phyloP scores from a whole-genome alignment of 2,113 vertebrate species.

The Panurus biarmicus region DNA sequence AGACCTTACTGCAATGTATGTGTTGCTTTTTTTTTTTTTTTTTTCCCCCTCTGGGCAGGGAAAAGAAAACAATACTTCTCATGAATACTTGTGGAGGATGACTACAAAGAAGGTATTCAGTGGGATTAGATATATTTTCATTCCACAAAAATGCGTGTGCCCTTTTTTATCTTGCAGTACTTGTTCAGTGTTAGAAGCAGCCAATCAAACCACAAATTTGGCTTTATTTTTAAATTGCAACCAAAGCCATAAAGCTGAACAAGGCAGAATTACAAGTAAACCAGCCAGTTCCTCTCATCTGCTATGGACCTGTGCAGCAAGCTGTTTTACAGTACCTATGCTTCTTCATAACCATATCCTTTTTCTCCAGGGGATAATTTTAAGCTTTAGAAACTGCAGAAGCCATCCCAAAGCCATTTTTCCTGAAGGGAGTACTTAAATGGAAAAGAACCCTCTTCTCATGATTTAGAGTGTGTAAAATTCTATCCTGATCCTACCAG shows the following conservation, averaged over 20 bases:
- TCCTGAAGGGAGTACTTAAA: slow-evolving; percentile 31
- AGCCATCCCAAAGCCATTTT: slow-evolving; percentile 30
- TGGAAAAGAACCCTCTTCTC: background rate
- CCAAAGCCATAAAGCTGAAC: background rate
- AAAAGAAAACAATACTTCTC: background rate
- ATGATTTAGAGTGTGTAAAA: slow-evolving; percentile 36
- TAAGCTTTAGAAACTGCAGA: slow-evolving; percentile 31
- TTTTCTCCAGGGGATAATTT: slow-evolving; percentile 18
- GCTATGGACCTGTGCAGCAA: slow-evolving; percentile 1
- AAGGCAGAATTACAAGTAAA: background rate
- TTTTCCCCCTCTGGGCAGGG: too few relatives aligned
- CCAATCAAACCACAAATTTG: background rate
- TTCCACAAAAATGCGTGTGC: background rate
- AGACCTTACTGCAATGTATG: background rate
- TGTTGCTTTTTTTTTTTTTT: too few relatives aligned
- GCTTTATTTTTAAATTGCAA: background rate
- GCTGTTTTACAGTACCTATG: slow-evolving; percentile 7
- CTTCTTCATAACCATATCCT: slow-evolving; percentile 16
- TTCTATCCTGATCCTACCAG: slow-evolving; percentile 1
- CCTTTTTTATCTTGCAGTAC: background rate
- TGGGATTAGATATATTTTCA: background rate
- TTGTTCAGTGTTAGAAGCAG: background rate
- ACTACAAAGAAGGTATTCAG: background rate
- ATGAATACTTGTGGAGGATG: background rate
- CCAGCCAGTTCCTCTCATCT: background rate